Percentiles rank a stretch among this genome's conserved stretches.
These are phyloP conservation scores for Cossypha caffra DNA, from an alignment of 2,797 vertebrate genomes.

Conservation along the genomic window DNA sequence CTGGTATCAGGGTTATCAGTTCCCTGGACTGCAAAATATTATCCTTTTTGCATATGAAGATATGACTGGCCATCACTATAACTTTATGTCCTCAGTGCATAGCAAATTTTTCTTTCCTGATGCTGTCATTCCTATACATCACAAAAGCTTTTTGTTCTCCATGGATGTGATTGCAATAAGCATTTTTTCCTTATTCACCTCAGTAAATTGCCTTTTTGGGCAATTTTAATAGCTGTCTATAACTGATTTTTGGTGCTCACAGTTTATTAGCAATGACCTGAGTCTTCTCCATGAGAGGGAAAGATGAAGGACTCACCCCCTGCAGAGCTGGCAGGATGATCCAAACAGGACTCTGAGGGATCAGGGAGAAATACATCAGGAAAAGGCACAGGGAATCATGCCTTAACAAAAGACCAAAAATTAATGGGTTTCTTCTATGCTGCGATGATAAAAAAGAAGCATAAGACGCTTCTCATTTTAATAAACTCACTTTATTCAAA, in stretches of 20 bases:
- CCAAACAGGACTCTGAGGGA: neutral
- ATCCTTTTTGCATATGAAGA: neutral
- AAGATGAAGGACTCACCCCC: neutral
- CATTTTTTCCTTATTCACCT: neutral
- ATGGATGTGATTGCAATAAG: neutral
- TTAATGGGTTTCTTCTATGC: neutral
- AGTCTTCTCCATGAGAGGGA: neutral
- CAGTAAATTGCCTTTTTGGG: neutral
- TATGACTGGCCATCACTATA: neutral
- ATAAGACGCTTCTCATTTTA: neutral
- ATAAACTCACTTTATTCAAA: neutral
- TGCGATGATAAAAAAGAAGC: neutral
- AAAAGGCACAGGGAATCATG: fast-evolving
- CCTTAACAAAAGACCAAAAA: neutral
- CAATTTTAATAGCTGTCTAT: neutral
- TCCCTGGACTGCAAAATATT: neutral
- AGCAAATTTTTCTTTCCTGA: neutral
- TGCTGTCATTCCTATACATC: neutral
- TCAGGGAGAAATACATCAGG: neutral
- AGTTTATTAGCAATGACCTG: neutral
- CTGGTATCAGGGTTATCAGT: neutral
- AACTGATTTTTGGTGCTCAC: neutral
- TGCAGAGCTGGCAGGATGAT: neutral
- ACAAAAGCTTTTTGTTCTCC: neutral
- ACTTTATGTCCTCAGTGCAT: neutral